A percentile compares a stretch with the other conserved stretches of the same genome.
Evolutionary conservation across 2,113 vertebrate species (phyloP).

Genomic region (Rhinolophus ferrumequinum): DNA sequence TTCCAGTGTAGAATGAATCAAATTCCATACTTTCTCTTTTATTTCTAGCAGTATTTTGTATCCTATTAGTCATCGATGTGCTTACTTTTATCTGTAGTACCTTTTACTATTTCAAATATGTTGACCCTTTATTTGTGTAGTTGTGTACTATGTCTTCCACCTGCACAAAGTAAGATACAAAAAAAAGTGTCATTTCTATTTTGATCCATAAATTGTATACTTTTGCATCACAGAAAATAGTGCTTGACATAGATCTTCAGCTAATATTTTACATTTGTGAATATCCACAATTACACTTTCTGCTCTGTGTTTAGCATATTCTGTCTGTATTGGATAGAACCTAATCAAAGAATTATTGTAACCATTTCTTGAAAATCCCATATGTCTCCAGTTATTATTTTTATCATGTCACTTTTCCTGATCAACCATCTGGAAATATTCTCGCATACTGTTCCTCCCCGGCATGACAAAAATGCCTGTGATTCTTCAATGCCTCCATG

Average conservation of each 20-base stretch:
- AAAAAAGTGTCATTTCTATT: not conserved
- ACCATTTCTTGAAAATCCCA: not conserved
- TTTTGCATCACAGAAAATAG: not conserved
- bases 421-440: not conserved
- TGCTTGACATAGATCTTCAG: not conserved
- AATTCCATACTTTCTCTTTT: not conserved
- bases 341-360: not conserved
- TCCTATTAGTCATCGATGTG: not conserved
- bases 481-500: not conserved
- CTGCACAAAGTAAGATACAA: not conserved
- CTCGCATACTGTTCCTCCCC: not conserved
- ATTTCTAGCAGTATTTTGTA: not conserved
- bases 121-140: not conserved
- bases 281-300: not conserved
- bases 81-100: not conserved
- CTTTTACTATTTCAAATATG: not conserved
- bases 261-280: not conserved
- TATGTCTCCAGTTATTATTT: not conserved
- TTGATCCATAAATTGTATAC: not conserved
- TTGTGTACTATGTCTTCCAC: not conserved
- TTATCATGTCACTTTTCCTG: not conserved
- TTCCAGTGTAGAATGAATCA: not conserved
- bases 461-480: not conserved
- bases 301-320: not conserved
- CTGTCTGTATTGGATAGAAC: not conserved